A percentile compares a stretch with the other conserved stretches of the same genome.
These are phyloP conservation scores for Orientallactaga sibirica DNA, from an alignment of 2,797 vertebrate species.

Conservation along the genomic window DNA sequence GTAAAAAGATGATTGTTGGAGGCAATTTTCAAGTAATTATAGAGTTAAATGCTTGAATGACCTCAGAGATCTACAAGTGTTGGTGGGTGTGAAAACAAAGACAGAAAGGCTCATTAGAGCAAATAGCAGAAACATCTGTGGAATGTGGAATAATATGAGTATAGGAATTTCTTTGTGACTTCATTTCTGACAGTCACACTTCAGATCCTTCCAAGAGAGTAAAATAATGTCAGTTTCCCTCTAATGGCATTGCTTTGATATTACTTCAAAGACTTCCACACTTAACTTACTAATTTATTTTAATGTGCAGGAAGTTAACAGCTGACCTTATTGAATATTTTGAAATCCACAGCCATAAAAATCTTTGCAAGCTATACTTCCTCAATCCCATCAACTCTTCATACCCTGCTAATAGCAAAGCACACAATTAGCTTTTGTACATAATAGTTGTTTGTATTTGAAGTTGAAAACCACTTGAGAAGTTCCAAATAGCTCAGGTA, in stretches of 20 bases:
- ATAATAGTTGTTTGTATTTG: slow-evolving; percentile 18
- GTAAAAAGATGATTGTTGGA: background rate
- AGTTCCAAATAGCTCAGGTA: background rate
- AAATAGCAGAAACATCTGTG: background rate
- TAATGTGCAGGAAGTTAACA: background rate
- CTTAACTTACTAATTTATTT: slow-evolving; percentile 12
- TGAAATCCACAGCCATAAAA: slow-evolving; percentile 30
- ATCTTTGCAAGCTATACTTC: background rate
- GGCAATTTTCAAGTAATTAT: background rate
- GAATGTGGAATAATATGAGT: background rate
- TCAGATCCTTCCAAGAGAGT: background rate
- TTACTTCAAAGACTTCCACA: background rate
- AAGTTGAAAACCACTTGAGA: slow-evolving; percentile 61
- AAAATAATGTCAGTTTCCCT: background rate
- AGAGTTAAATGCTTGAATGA: background rate
- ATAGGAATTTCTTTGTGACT: background rate
- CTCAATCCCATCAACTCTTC: background rate
- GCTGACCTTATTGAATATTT: background rate
- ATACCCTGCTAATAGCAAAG: background rate
- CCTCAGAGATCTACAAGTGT: background rate
- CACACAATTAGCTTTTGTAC: slow-evolving; percentile 11
- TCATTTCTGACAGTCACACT: background rate
- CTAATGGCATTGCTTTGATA: background rate
- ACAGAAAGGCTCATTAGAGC: background rate
- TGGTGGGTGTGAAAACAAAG: background rate